Evolutionary conservation across 2,113 vertebrate genomes (phyloP), one percentile per base, ranked within the genome.

Genomic region (Notothenia rossii): DNA sequence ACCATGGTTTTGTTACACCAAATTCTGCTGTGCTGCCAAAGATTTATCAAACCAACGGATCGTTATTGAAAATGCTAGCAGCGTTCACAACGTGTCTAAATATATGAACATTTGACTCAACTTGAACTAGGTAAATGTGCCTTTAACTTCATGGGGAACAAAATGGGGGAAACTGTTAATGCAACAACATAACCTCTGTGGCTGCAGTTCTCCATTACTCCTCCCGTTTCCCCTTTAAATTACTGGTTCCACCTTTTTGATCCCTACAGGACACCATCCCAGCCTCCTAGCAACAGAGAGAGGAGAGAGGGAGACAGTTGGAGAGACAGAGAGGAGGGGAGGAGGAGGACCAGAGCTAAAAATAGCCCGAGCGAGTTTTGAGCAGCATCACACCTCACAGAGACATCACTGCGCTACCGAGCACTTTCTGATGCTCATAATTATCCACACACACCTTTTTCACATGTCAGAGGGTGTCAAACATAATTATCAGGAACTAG

Each of bases 341-440:
- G 72, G 65, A 79, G 75, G 79, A 83, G 83, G 73, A 74, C 58
- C 61, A 58, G 70, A 46, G 75, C 81, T 88, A 93, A 91, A 94
- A 93, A 95, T 93, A 95, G 92, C 74, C 43, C 7, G 60, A 87
- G 72, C 53, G 22, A 77, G 81, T 84, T 88, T 83, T 84, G 78
- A 89, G 86, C 89, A 85, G 84, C 79, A 90, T 93, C 89, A 85
- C 91, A 90, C 88, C 81, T 90, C 83, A 78, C 55, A 53, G 83
- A 85, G 64, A 75, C 79, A 79, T 63, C 66, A 18, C 74, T 75
- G 80, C 40, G 33, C 69, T 72, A 62, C 64, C 49, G 68, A 74
- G 64, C 84, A 76, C 88, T 83, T 88, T 59, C 82, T 77, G 55
- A 85, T 86, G 33, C 75, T 53, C 20, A 73, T 40, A 40, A 40